A percentile compares a stretch with the other conserved stretches of the same genome.
These are phyloP conservation scores for Centropyge bicolor DNA, from an alignment of 2,797 vertebrate species.

Conservation along the genomic window DNA sequence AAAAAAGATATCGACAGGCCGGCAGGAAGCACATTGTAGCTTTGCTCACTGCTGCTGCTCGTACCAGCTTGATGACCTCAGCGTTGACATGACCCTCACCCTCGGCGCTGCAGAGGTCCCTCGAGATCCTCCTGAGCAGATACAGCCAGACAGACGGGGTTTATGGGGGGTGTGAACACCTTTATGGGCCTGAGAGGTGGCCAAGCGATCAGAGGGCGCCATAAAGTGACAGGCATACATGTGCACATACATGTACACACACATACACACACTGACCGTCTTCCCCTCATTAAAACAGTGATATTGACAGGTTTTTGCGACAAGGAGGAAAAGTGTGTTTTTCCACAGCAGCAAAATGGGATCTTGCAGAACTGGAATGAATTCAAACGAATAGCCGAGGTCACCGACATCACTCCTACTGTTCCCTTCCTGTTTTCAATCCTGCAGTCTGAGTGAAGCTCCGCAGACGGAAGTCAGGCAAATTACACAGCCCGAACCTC, in stretches of 20 bases:
- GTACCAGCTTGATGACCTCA: slow-evolving; percentile 2
- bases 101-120: neutral
- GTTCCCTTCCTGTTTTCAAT: slow-evolving; percentile 14
- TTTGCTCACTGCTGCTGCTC: neutral
- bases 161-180: slow-evolving; percentile 31
- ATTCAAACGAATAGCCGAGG: slow-evolving; percentile 34
- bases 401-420: slow-evolving; percentile 24
- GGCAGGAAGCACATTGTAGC: neutral
- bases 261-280: neutral
- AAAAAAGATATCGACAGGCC: neutral
- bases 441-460: slow-evolving; percentile 32
- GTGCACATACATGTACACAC: neutral
- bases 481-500: slow-evolving; percentile 36
- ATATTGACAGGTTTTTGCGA: slow-evolving; percentile 25
- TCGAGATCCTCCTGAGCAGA: slow-evolving; percentile 21
- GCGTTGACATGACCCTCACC: slow-evolving; percentile 16
- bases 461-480: slow-evolving; percentile 19
- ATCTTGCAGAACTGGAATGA: neutral
- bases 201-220: slow-evolving; percentile 33
- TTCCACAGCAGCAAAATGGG: slow-evolving; percentile 9
- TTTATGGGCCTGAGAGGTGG: slow-evolving; percentile 36
- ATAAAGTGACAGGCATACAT: slow-evolving; percentile 24
- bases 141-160: slow-evolving; percentile 29
- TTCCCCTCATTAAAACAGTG: slow-evolving; percentile 30
- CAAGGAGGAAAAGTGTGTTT: slow-evolving; percentile 8